These are phyloP conservation scores for Meteorus cinctellus DNA, from an alignment of 2,888 invertebrate genomes.

Conservation along the genomic window DNA sequence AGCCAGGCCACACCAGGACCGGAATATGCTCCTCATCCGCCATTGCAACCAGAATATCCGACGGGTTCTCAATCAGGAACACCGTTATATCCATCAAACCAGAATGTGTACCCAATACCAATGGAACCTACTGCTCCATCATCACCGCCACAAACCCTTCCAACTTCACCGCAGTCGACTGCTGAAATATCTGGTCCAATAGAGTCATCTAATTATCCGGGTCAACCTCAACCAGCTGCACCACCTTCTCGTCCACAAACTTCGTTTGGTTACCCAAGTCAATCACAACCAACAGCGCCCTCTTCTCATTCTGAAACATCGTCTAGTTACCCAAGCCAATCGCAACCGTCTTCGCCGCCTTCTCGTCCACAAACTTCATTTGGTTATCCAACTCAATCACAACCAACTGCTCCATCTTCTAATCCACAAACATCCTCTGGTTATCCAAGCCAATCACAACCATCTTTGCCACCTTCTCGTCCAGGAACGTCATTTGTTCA, in stretches of 20 bases:
- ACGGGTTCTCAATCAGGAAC: background rate
- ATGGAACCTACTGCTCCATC: background rate
- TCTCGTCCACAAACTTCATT: background rate
- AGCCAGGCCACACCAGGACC: background rate
- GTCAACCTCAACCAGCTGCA: background rate
- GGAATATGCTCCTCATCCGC: background rate
- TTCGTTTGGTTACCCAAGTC: conserved; percentile 44
- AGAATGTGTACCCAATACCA: conserved; percentile 50
- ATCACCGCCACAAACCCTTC: conserved; percentile 10
- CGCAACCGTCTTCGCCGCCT: conserved; percentile 25
- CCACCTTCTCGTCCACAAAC: background rate
- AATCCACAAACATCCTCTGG: background rate
- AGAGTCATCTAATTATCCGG: conserved; percentile 49
- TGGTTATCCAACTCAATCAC: conserved; percentile 23
- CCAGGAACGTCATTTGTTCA: background rate
- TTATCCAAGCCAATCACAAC: conserved; percentile 19
- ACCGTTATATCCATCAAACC: conserved; percentile 26
- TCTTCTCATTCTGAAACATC: background rate
- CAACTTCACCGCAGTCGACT: conserved; percentile 65
- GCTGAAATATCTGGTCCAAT: conserved; percentile 61
- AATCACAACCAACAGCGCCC: conserved; percentile 37
- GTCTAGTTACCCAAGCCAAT: conserved; percentile 28
- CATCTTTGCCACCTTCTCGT: conserved; percentile 29
- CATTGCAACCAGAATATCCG: conserved; percentile 49
- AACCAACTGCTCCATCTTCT: background rate